Percentiles rank a stretch among this genome's conserved stretches.
Evolutionary conservation across 2,888 invertebrate species (phyloP).

Genomic region (Copidosoma aretas): DNA sequence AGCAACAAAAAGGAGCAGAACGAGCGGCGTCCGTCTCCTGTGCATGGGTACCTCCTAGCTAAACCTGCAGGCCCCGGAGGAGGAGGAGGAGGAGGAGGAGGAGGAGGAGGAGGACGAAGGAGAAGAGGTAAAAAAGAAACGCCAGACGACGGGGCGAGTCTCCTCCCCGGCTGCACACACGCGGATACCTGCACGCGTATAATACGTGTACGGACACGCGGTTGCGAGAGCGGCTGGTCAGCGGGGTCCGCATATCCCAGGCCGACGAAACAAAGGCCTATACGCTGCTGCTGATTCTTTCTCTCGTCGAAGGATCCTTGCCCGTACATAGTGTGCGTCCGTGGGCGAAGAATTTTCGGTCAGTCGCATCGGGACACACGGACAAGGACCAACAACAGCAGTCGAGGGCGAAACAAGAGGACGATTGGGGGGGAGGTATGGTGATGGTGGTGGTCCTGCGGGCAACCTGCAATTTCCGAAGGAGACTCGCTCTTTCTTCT

Average conservation of each 20-base stretch:
- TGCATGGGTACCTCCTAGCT: neutral
- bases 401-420: neutral
- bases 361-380: neutral
- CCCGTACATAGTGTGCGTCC: no score
- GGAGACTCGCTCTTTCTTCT: neutral
- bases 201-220: neutral
- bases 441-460: neutral
- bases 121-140: neutral
- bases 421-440: neutral
- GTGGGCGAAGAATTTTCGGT: constrained; percentile 8
- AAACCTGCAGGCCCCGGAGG: neutral
- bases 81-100: neutral
- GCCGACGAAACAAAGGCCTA: no score
- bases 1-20: constrained; percentile 12
- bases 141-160: neutral
- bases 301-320: no score
- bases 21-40: neutral
- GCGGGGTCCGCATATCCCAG: no score
- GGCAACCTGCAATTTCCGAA: constrained; percentile 30
- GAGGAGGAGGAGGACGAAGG: no score
- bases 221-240: no score
- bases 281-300: no score
- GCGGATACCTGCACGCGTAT: neutral
- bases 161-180: neutral
- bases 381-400: neutral